phyloP scores from a whole-genome alignment of 2,797 vertebrate genomes.

The Peromyscus aztecus region DNA sequence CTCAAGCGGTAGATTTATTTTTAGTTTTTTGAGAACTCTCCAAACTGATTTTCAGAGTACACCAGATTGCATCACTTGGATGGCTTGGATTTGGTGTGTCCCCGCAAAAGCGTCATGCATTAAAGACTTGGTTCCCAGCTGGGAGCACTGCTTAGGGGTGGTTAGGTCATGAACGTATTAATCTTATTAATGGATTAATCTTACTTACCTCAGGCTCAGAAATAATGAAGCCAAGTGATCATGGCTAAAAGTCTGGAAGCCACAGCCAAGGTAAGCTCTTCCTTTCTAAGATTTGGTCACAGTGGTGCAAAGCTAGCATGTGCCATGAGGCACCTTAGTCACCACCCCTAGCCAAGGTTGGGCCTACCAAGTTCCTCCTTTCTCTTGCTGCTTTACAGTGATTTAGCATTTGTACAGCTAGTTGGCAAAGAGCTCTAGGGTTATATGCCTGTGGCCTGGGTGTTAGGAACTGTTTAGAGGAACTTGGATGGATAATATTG shows the following conservation, averaged over 20 bases:
- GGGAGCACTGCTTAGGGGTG: background rate
- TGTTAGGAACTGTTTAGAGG: background rate
- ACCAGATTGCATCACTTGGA: background rate
- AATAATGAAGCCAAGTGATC: background rate
- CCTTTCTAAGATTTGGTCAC: background rate
- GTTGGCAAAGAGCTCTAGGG: background rate
- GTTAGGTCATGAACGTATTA: background rate
- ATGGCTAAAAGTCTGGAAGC: background rate
- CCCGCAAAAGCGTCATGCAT: background rate
- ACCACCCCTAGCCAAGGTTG: accelerated
- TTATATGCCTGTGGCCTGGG: background rate
- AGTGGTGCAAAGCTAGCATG: background rate
- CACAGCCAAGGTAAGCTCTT: background rate
- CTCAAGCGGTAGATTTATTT: background rate
- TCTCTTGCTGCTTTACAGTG: background rate
- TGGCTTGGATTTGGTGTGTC: background rate
- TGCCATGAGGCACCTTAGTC: accelerated
- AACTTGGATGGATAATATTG: background rate
- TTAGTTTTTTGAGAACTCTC: background rate
- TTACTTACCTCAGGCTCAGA: background rate
- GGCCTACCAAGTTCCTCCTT: background rate
- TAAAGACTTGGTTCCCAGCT: background rate
- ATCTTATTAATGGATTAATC: background rate
- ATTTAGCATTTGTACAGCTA: background rate
- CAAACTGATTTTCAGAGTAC: background rate